Conservation (phyloP, 1,140 invertebrate genomes). For the Tetragonula clypearis region DNA sequence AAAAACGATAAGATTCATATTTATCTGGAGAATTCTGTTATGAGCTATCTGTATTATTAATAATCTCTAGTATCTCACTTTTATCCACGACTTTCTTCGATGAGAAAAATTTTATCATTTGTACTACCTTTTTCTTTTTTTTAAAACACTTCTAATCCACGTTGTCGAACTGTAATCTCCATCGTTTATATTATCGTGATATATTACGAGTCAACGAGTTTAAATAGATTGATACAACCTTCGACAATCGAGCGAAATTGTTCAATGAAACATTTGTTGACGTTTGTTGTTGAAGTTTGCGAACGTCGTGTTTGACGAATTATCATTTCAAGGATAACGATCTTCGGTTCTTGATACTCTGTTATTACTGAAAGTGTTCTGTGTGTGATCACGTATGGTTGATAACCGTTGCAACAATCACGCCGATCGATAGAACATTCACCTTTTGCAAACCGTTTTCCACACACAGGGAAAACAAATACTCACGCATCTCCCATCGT, state of each 20-base stretch:
- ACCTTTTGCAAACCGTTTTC: conserved; percentile 16
- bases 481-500: not conserved
- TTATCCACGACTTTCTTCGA: not conserved
- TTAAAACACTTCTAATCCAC: not conserved
- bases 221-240: not conserved
- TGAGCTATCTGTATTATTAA: not conserved
- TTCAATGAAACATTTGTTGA: not conserved
- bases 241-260: not conserved
- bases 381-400: not conserved
- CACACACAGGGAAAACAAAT: not conserved
- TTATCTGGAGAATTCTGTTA: not conserved
- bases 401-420: conserved; percentile 34
- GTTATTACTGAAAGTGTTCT: conserved; percentile 6
- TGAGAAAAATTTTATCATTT: not conserved
- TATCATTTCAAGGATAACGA: conserved; percentile 1
- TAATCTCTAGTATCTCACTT: not conserved
- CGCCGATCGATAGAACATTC: conserved; percentile 38
- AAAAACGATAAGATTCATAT: not conserved
- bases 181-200: not conserved
- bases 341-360: not conserved
- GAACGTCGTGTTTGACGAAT: not conserved
- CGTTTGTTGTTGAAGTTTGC: not conserved
- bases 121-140: not conserved
- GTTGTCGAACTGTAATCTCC: not conserved
- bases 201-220: not conserved